Evolutionary conservation across 1,140 invertebrate genomes (phyloP).

Genomic region (Eupristina koningsbergeri): DNA sequence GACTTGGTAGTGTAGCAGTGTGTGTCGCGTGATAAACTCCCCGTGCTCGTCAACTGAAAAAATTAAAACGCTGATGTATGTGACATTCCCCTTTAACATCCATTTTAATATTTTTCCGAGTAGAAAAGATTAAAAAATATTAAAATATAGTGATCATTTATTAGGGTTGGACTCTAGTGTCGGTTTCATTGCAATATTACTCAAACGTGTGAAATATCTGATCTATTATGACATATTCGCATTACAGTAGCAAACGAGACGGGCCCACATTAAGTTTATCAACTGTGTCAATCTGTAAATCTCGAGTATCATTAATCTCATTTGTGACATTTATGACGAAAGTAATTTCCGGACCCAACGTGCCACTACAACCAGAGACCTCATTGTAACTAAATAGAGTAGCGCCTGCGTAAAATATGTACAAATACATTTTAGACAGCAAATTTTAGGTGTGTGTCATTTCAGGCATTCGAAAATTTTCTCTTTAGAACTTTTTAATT

Average conservation of each 20-base stretch:
- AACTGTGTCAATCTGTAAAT: conserved; percentile 8
- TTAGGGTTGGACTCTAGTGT: too few relatives aligned
- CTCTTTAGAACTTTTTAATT: neutral
- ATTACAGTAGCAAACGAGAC: neutral
- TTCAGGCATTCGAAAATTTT: neutral
- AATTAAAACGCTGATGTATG: too few relatives aligned
- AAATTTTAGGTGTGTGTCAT: neutral
- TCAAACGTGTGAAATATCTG: too few relatives aligned
- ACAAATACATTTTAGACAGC: neutral
- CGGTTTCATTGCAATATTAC: too few relatives aligned
- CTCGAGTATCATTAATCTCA: conserved; percentile 28
- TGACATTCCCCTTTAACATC: too few relatives aligned
- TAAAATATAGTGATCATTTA: too few relatives aligned
- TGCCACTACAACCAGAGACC: conserved; percentile 19
- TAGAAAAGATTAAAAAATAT: too few relatives aligned
- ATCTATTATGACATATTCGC: neutral
- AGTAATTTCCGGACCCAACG: conserved; percentile 38
- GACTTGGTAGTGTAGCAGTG: too few relatives aligned
- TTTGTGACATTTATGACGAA: conserved; percentile 37
- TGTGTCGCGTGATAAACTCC: too few relatives aligned
- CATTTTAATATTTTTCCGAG: too few relatives aligned
- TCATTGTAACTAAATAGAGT: conserved; percentile 9
- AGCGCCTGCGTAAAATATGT: neutral
- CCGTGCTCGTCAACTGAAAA: too few relatives aligned
- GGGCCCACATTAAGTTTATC: conserved; percentile 20